These are phyloP conservation scores for Hemibagrus wyckioides DNA, from an alignment of 2,113 vertebrate species.

Conservation along the genomic window DNA sequence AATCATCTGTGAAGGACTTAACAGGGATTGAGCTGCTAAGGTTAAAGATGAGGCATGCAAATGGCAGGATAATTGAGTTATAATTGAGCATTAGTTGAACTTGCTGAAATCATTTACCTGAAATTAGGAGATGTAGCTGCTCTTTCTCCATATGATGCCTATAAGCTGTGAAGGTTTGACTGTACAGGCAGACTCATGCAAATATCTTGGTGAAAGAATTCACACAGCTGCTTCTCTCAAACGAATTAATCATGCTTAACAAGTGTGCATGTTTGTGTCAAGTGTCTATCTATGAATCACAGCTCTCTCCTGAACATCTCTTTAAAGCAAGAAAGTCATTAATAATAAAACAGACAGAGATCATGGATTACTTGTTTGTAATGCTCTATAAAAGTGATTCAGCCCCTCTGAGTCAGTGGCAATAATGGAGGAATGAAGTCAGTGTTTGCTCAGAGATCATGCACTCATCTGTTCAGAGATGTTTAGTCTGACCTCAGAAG, in stretches of 20 bases:
- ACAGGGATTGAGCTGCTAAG: slow-evolving; percentile 77
- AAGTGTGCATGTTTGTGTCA: neutral
- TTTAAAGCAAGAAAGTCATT: neutral
- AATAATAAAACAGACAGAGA: slow-evolving; percentile 13
- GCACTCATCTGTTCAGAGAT: slow-evolving; percentile 14
- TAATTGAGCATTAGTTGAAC: slow-evolving; percentile 20
- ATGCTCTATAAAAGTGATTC: slow-evolving; percentile 19
- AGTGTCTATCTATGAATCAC: slow-evolving; percentile 8
- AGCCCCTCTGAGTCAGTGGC: slow-evolving; percentile 17
- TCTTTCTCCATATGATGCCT: neutral
- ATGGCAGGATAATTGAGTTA: slow-evolving; percentile 72
- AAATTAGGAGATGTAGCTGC: slow-evolving; percentile 12
- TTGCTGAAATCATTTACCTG: slow-evolving; percentile 30
- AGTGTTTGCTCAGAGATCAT: slow-evolving; percentile 23
- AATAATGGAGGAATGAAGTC: slow-evolving; percentile 29
- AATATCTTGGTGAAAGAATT: neutral
- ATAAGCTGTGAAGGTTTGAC: neutral
- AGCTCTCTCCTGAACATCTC: neutral
- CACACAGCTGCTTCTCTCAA: neutral
- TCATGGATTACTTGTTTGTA: slow-evolving; percentile 7
- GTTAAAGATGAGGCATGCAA: slow-evolving; percentile 78
- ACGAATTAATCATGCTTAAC: neutral
- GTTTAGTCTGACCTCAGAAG: slow-evolving; percentile 9
- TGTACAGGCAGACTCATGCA: neutral
- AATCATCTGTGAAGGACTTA: slow-evolving; percentile 75